phyloP scores from a whole-genome alignment of 1,140 invertebrate species.

The Drosophila sproati region DNA sequence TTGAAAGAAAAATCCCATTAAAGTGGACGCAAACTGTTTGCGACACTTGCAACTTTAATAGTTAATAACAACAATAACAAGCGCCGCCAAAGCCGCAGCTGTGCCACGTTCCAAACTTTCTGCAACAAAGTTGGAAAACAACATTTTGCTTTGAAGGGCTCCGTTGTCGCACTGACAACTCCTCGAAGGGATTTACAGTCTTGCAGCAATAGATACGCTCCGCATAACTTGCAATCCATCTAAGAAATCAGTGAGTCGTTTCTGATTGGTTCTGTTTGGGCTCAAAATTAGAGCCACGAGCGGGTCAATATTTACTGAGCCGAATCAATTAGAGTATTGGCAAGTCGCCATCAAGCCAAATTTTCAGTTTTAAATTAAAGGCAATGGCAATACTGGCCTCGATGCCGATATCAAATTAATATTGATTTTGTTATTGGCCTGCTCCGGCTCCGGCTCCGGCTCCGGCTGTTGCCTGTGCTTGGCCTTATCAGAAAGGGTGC shows the following conservation, averaged over 20 bases:
- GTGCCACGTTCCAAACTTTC: slow-evolving; percentile 55
- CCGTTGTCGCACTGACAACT: slow-evolving; percentile 5
- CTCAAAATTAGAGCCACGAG: background rate
- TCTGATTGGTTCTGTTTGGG: background rate
- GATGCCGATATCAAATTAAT: slow-evolving; percentile 52
- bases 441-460: slow-evolving; percentile 4
- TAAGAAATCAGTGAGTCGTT: background rate
- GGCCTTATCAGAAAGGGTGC: slow-evolving; percentile 64
- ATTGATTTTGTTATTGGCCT: slow-evolving; percentile 71
- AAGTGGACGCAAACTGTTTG: slow-evolving; percentile 66
- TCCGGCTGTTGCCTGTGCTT: slow-evolving; percentile 21
- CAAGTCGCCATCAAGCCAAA: background rate
- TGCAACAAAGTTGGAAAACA: slow-evolving; percentile 36
- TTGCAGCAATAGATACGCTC: background rate
- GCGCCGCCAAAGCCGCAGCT: slow-evolving; percentile 55
- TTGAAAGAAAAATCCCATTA: slow-evolving; percentile 48
- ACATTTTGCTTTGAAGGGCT: slow-evolving; percentile 29
- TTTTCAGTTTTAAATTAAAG: slow-evolving; percentile 31
- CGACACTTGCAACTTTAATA: slow-evolving; percentile 66
- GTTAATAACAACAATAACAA: slow-evolving; percentile 81
- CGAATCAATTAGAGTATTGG: slow-evolving; percentile 15
- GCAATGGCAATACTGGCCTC: slow-evolving; percentile 5
- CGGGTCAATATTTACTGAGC: background rate
- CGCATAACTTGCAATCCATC: background rate
- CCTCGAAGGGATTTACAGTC: slow-evolving; percentile 3